Evolutionary conservation across 1,140 invertebrate species (phyloP), one percentile per base, ranked within the genome.

Genomic region (Drosophila kepulauana): DNA sequence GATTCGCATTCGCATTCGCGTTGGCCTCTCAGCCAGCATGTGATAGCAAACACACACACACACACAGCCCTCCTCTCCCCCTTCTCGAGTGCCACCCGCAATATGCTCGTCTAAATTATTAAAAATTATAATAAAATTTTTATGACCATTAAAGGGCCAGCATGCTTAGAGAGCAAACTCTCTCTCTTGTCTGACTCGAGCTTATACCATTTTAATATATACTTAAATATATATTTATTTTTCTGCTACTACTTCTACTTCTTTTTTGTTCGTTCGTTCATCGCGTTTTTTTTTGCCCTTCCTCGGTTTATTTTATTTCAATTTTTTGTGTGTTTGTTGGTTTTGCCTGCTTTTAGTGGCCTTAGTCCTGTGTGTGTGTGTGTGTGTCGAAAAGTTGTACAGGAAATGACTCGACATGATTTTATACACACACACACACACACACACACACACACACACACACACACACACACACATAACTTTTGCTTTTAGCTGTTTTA

Each of bases 111-210:
- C 67, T 85, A 81, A 85, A 85, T 85, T 85, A 86, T 85, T 85
- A 86, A 85, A 85, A 85, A 86, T 86, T 86, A 82, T 85, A 85
- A 86, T 85, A 86, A 81, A 85, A 86, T 81, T 86, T 86, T 86
- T 86, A 85, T 82, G 78, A 82, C 78, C 82, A 81, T 86, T 78
- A 82, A 85, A 81, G 78, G 82, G 74, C 20, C 20, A 25, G 20
- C 74, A 33, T 67, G 69, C 48, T 57, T 43, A 35, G 48, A 51
- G 67, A 25, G 20, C 20, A 3, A 25, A 25, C 20, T 25, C 20
- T 25, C 20, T 25, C 3, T 25, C 54, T 63, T 71, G 41, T 48
- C 49, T 45, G 43, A 35, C 69, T 35, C 41, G 16, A 41, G 49
- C 51, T 63, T 61, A 38, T 61, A 28, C 28, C 30, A 56, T 58